A percentile compares a stretch with the other conserved stretches of the same genome.
These are phyloP conservation scores for Sminthurinus aureus DNA, from an alignment of 2,888 invertebrate genomes.

Conservation along the genomic window DNA sequence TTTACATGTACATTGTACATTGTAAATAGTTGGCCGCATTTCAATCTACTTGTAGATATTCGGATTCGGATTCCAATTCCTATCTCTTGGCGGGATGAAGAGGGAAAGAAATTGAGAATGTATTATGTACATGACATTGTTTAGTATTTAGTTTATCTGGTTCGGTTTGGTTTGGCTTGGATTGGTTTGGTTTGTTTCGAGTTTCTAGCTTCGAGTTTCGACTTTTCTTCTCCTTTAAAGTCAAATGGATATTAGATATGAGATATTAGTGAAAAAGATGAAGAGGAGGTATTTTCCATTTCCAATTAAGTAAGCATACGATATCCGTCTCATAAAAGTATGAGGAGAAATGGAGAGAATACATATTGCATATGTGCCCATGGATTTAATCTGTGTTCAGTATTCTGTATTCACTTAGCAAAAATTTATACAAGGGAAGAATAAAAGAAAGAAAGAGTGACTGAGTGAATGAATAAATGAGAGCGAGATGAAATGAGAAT, in stretches of 20 bases:
- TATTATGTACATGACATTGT: background rate
- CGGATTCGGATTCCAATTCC: no score
- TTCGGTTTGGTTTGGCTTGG: background rate
- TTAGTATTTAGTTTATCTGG: background rate
- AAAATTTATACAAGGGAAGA: constrained; percentile 1
- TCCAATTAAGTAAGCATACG: constrained; percentile 55
- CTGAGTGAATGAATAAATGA: background rate
- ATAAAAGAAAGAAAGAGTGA: background rate
- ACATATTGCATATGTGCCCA: no score
- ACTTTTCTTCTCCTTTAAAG: background rate
- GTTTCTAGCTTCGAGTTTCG: background rate
- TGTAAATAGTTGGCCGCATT: background rate
- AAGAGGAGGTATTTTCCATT: constrained; percentile 46
- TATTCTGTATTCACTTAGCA: constrained; percentile 42
- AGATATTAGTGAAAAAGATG: constrained; percentile 22
- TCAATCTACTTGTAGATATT: no score
- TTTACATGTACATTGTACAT: background rate
- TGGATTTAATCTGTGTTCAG: constrained; percentile 16
- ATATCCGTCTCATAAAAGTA: constrained; percentile 46
- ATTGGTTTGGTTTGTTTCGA: background rate
- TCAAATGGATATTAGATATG: constrained; percentile 2
- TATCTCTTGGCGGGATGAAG: background rate
- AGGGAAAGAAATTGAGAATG: background rate
- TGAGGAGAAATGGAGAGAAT: background rate
- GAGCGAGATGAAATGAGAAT: constrained; percentile 20